Evolutionary conservation across 2,797 vertebrate species (phyloP), one percentile per base, ranked within the genome.

Genomic region (Enteromius trimaculatus): DNA sequence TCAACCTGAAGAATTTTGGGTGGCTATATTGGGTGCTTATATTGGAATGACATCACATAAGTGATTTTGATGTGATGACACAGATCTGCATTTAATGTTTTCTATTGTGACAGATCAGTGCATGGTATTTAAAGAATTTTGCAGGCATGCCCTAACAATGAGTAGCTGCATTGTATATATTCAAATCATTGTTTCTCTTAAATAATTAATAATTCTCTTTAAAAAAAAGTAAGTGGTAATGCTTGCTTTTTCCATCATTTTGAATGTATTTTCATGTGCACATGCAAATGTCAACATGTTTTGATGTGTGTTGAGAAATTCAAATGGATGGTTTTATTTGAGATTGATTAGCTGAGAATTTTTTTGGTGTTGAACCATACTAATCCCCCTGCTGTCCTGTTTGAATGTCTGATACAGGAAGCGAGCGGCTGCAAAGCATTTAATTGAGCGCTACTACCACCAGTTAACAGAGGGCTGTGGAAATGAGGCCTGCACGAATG

Each of bases 391-490:
- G 91, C 94, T 92, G 81, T 93, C 89, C 90, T 93, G 92, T 96
- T 94, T 95, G 90, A 94, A 94, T 96, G 89, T 97, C 91, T 91
- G 95, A 87, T 88, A 90, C 96, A 99, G 98, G 98, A 99, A 99
- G 97, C 98, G 96, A 96, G 96, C 97, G 91, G 96, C 98, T 94
- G 98, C 98, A 94, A 99, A 99, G 96, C 97, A 98, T 96, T 96
- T 99, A 95, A 99, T 99, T 93, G 98, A 99, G 95, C 98, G 98
- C 95, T 99, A 99, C 96, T 99, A 99, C 96, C 96, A 95, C 92
- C 98, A 99, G 97, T 96, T 99, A 96, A 99, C 98, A 13, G 96
- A 99, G 90, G 98, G 98, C 95, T 99, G 98, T 95, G 98, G 98
- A 95, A 99, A 99, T 97, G 97, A 96, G 94, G 95, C 96, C 96